Evolutionary conservation across 2,888 invertebrate genomes (phyloP), one percentile per base, ranked within the genome.

Genomic region (Euproctis similis): DNA sequence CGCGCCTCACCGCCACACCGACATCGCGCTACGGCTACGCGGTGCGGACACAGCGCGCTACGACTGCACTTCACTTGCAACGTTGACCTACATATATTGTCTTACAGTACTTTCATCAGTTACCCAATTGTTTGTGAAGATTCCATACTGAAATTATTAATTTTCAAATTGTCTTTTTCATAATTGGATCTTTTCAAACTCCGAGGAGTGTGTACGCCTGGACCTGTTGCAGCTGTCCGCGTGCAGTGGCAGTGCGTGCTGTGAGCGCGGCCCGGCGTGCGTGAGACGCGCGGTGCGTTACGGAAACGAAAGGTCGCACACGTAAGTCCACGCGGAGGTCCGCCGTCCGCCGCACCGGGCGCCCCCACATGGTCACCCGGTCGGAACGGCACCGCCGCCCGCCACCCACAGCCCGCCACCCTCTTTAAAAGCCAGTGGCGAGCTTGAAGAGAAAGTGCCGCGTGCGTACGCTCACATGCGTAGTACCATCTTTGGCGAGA

Each of bases 401-500:
- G 59, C 56, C 47, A 49, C 59, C 61, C 60, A 39, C 58, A 67
- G 40, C 68, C 68, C 60, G 53, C 73, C 80, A 69, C 78, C 82
- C 81, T 74, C 80, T 81, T 84, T 81, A 82, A 84, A 86, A 85
- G 85, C 85, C 86, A 84, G 78, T 82, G 85, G 84, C 84, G 84
- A 85, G 86, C 85, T 86, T 80, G 82, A 81, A 86, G 86, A 86
- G 86, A 85, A 86, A 86, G 82, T 84, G 85, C 85, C 82, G 74
- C 80, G 78, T 82, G 72, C 78, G 76, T 76, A 78, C 72, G 62
- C 80, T 75, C 80, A 81, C 82, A 81, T 78, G 69, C 77, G 76
- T 78, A 78, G 59, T 69, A 70, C 74, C 77, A 77, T 81, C 82
- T 80, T 81, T 74, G 66, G 69, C 68, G 62, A 65, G 65, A 58